Conservation (phyloP, 2,888 invertebrate species). For the Epinotia demarniana region DNA sequence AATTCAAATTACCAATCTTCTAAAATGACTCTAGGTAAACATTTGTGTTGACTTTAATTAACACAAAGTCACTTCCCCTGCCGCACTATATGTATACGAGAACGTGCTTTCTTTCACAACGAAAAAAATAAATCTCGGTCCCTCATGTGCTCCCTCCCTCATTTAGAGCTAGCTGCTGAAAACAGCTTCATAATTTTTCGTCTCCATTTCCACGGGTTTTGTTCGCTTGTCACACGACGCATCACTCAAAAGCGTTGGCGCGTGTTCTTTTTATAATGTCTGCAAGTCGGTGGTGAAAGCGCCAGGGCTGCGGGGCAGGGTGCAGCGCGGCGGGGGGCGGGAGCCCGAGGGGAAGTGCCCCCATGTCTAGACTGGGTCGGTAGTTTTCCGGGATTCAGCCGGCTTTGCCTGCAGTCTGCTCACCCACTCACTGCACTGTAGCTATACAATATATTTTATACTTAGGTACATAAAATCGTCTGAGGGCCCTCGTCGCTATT, state of each 20-base stretch:
- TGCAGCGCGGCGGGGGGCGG: conserved; percentile 55
- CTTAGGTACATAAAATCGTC: conserved; percentile 62
- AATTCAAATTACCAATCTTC: conserved; percentile 6
- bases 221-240: conserved; percentile 68
- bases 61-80: conserved; percentile 3
- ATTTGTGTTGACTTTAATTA: conserved; percentile 25
- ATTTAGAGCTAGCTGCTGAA: conserved; percentile 52
- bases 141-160: conserved; percentile 8
- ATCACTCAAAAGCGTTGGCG: conserved; percentile 74
- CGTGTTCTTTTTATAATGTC: conserved; percentile 78
- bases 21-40: conserved; percentile 1
- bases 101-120: conserved; percentile 12
- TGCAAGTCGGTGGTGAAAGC: conserved; percentile 80
- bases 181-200: conserved; percentile 64
- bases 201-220: conserved; percentile 66
- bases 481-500: conserved; percentile 79
- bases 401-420: conserved; percentile 82
- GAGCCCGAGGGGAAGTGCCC: conserved; percentile 77
- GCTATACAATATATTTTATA: conserved; percentile 62
- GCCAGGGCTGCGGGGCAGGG: conserved; percentile 62
- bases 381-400: conserved; percentile 85
- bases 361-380: conserved; percentile 86
- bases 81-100: neutral
- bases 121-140: conserved; percentile 12
- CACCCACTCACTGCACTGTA: conserved; percentile 82